Evolutionary conservation across 53 echinoderm and acorn worm species (phyloP), one percentile per base, ranked within the genome.

Genomic region (Crossaster papposus): DNA sequence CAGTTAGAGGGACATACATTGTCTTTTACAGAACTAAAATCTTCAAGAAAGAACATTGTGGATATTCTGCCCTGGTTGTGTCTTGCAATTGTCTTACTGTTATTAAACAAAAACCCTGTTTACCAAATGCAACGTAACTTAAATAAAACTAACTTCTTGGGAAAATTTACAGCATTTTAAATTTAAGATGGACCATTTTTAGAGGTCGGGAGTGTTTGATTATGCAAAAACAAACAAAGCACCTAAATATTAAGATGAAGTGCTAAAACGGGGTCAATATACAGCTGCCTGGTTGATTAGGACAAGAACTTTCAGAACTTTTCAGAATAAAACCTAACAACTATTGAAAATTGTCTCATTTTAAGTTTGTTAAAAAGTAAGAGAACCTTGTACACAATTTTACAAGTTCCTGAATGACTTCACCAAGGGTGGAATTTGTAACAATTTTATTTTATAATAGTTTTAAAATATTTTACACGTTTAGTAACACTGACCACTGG

Each of bases 81-180:
- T 7, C 4, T 24, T 68, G 24, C 11, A n/a, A 68, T 4, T 28
- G n/a, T 68, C 10, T 68, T 28, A 68, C 68, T 68, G 68, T 68
- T 68, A 28, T 68, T 12, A 26, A 68, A 68, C 68, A 10, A 68
- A 55, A 68, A 68, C 68, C 68, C 68, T 68, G 68, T 68, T 68
- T 68, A 68, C 68, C 68, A 68, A 68, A 68, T 68, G 0, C 29
- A 68, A 68, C 24, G 28, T 20, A 68, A 58, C 17, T 58, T 58
- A 20, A 18, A 58, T 9, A 44, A 44, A 0, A 44, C 5, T 7
- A 44, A 1, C 9, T 44, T 44, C 9, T 44, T 44, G 44, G 6
- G 44, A 9, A 9, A 44, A 44, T 44, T 9, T 44, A n/a, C n/a
- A 44, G 44, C 44, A 44, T 44, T 44, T 5, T 44, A 44, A 5